These are phyloP conservation scores for Bungarus multicinctus DNA, from an alignment of 2,113 vertebrate species.

Conservation along the genomic window DNA sequence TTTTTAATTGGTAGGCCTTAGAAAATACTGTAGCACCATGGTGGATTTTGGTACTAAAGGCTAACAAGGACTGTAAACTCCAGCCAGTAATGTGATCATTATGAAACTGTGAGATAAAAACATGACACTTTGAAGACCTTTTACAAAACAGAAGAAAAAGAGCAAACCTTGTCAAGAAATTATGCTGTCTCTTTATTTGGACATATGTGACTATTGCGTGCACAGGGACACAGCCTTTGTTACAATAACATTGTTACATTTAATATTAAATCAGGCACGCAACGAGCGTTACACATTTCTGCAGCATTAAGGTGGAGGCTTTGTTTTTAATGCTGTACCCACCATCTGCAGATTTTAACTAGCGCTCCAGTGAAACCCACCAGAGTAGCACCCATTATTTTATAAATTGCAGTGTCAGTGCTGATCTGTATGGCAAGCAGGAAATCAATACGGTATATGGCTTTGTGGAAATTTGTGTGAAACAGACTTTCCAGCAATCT, in stretches of 20 bases:
- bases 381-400: not conserved
- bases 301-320: not conserved
- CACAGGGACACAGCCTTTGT: not conserved
- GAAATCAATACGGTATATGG: no score
- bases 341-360: not conserved
- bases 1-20: constrained; percentile 63
- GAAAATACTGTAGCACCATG: constrained; percentile 55
- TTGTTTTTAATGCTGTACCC: not conserved
- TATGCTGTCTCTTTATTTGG: constrained; percentile 25
- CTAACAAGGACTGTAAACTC: constrained; percentile 59
- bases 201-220: not conserved
- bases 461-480: not conserved
- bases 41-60: constrained; percentile 58
- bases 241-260: constrained; percentile 9
- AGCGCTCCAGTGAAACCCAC: not conserved
- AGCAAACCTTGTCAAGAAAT: constrained; percentile 25
- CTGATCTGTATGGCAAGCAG: not conserved
- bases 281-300: not conserved
- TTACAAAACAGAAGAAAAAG: constrained; percentile 15
- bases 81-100: constrained; percentile 53
- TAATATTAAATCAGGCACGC: not conserved
- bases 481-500: not conserved
- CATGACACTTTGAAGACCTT: constrained; percentile 48
- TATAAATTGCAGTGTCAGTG: not conserved
- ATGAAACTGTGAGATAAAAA: constrained; percentile 53